A percentile compares a stretch with the other conserved stretches of the same genome.
phyloP scores from a whole-genome alignment of 1,140 invertebrate species.

The Drosophila dunni region DNA sequence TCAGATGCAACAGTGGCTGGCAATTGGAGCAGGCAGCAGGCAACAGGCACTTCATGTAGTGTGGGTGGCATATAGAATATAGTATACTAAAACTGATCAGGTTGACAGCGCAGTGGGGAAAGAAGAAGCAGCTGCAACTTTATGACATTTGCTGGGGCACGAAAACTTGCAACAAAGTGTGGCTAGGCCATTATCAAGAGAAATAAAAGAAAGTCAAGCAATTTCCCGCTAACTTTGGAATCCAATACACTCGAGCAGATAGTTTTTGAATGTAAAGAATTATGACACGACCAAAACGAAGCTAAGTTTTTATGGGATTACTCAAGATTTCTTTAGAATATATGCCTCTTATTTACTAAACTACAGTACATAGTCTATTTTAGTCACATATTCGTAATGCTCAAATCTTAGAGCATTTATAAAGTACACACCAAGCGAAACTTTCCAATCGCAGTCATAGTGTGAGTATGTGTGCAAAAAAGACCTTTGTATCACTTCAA shows the following conservation, averaged over 20 bases:
- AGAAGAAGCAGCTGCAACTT: constrained; percentile 47
- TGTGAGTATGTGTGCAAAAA: constrained; percentile 32
- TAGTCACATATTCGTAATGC: not conserved
- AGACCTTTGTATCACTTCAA: constrained; percentile 73
- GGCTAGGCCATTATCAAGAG: constrained; percentile 28
- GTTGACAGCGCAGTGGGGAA: constrained; percentile 37
- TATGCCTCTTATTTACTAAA: too few relatives aligned
- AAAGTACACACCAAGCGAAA: constrained; percentile 14
- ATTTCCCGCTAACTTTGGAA: constrained; percentile 26
- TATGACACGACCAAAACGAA: too few relatives aligned
- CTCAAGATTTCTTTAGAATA: not conserved
- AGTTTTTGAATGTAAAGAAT: not conserved
- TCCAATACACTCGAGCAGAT: constrained; percentile 19
- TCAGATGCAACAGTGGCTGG: constrained; percentile 30
- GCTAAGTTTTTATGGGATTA: not conserved
- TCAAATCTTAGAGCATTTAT: not conserved
- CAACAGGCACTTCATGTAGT: constrained; percentile 18
- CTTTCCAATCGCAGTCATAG: constrained; percentile 29
- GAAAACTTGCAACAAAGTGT: constrained; percentile 51
- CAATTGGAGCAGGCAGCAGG: constrained; percentile 15
- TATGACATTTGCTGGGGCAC: constrained; percentile 50
- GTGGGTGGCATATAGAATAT: constrained; percentile 17
- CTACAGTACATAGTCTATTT: not conserved
- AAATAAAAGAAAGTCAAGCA: constrained; percentile 26
- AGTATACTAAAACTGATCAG: constrained; percentile 58